Evolutionary conservation across 2,113 vertebrate species (phyloP).

Genomic region (Ageneiosus marmoratus): DNA sequence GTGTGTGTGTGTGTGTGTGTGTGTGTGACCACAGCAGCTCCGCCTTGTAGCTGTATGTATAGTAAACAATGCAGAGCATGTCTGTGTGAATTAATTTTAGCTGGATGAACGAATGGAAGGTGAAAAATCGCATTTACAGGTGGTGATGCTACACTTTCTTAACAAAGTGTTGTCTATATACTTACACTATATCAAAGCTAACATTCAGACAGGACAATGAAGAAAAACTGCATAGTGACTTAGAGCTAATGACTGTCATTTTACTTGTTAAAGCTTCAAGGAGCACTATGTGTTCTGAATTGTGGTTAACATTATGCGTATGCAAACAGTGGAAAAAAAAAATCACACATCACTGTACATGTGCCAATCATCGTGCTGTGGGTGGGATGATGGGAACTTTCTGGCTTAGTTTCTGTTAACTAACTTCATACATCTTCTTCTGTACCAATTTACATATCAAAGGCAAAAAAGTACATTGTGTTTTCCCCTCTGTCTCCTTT

Average conservation of each 20-base stretch:
- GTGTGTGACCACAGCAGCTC: neutral
- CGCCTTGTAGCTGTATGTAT: neutral
- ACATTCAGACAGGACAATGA: neutral
- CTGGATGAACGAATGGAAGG: neutral
- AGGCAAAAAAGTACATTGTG: neutral
- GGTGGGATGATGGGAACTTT: conserved; percentile 42
- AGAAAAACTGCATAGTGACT: neutral
- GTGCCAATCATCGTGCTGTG: conserved; percentile 6
- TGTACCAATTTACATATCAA: conserved; percentile 34
- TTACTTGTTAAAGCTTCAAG: neutral
- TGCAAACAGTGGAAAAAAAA: conserved; percentile 26
- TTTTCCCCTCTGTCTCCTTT: conserved; percentile 14
- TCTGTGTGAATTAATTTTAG: neutral
- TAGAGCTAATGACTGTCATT: neutral
- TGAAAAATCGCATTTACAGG: neutral
- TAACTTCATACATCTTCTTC: neutral
- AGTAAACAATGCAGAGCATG: neutral
- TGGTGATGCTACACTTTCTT: neutral
- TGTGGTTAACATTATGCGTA: conserved; percentile 25
- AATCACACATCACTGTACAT: conserved; percentile 10
- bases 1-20: neutral
- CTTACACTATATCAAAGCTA: neutral
- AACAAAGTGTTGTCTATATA: neutral
- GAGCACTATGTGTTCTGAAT: neutral
- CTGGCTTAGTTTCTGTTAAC: conserved; percentile 4